These are phyloP conservation scores for Pseudorectes ferrugineus DNA, from an alignment of 2,113 vertebrate genomes.

Conservation along the genomic window DNA sequence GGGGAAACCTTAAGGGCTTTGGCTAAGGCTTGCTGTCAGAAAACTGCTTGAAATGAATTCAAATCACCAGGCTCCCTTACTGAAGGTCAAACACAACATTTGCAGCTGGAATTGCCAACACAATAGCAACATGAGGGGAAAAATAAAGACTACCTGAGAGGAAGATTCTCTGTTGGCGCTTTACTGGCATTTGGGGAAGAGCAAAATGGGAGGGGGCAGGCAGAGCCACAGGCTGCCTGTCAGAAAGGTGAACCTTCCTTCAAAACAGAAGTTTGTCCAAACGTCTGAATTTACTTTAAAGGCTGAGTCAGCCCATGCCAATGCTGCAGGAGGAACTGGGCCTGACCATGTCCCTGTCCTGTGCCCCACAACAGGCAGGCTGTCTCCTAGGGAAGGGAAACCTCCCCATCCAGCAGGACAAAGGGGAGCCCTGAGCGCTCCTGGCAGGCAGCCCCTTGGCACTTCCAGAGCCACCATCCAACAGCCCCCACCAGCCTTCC, in stretches of 20 bases:
- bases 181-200: not conserved
- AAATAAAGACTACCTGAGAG: not conserved
- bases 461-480: not conserved
- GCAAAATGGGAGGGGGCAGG: not conserved
- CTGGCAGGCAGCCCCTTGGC: not conserved
- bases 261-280: not conserved
- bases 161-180: not conserved
- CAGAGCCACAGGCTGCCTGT: not conserved
- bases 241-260: not conserved
- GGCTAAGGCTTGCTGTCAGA: slow-evolving; percentile 67
- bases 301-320: not conserved
- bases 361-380: fast-evolving
- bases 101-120: slow-evolving; percentile 52
- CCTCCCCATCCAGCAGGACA: fast-evolving
- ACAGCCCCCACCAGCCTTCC: not conserved
- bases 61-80: not conserved
- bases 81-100: slow-evolving; percentile 65
- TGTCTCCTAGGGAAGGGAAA: not conserved
- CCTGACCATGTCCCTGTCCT: no score
- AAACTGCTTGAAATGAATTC: slow-evolving; percentile 59
- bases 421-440: not conserved
- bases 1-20: slow-evolving; percentile 63
- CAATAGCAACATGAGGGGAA: not conserved
- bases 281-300: not conserved
- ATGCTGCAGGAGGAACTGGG: fast-evolving